A percentile compares a stretch with the other conserved stretches of the same genome.
Evolutionary conservation across 2,113 vertebrate genomes (phyloP).

Genomic region (Xiphophorus maculatus): DNA sequence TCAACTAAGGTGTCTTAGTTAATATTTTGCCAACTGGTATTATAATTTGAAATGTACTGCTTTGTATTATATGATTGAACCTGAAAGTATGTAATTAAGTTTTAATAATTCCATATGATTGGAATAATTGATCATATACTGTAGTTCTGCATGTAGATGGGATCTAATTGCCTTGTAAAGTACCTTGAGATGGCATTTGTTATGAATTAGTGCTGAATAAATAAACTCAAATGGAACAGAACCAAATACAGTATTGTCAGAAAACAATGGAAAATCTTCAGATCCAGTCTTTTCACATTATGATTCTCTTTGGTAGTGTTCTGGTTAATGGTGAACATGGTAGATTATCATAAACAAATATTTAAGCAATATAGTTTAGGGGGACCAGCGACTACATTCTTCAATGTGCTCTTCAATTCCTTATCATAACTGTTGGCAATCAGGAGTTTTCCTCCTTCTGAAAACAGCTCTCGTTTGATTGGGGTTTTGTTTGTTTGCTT

Average conservation of each 20-base stretch:
- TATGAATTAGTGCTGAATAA: neutral
- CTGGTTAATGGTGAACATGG: neutral
- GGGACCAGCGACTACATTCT: constrained; percentile 22
- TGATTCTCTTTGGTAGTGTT: neutral
- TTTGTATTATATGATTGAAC: neutral
- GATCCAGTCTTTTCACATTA: neutral
- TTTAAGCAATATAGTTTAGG: constrained; percentile 5
- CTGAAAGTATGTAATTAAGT: neutral
- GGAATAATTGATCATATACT: neutral
- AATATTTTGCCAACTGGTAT: neutral
- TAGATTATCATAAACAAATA: neutral
- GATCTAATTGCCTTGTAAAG: neutral
- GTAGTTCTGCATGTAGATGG: neutral
- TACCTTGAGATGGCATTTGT: too few relatives aligned
- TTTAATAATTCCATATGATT: neutral
- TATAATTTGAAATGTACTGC: neutral
- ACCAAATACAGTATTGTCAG: neutral
- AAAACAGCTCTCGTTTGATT: constrained; percentile 50
- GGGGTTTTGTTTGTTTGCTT: constrained; percentile 67
- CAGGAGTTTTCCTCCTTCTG: constrained; percentile 39
- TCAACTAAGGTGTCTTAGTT: neutral
- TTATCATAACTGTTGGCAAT: constrained; percentile 36
- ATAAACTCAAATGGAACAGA: constrained; percentile 1
- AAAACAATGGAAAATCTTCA: constrained; percentile 9
- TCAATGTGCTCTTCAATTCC: constrained; percentile 24